Evolutionary conservation across 2,888 invertebrate genomes (phyloP).

Genomic region (Agrochola lota): DNA sequence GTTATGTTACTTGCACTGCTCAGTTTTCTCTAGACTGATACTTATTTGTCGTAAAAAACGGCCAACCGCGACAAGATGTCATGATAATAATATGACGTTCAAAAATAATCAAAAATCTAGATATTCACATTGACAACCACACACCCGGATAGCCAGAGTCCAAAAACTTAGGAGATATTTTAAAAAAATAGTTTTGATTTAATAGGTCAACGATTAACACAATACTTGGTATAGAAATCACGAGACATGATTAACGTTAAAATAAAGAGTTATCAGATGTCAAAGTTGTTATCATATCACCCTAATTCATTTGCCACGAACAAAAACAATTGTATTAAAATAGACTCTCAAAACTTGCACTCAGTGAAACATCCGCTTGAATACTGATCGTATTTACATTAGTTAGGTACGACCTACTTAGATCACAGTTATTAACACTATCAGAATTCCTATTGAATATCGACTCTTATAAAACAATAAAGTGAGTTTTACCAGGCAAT

Average conservation of each 20-base stretch:
- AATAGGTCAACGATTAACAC: no score
- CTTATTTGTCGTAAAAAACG: not conserved
- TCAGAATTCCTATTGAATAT: not conserved
- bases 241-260: not conserved
- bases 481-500: not conserved
- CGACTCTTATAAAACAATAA: not conserved
- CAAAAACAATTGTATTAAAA: not conserved
- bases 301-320: not conserved
- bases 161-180: not conserved
- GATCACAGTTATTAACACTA: not conserved
- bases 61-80: not conserved
- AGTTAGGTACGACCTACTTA: slow-evolving; percentile 67
- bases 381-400: slow-evolving; percentile 37
- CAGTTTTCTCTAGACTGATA: slow-evolving; percentile 15
- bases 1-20: not conserved
- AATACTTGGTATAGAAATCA: not conserved
- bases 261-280: not conserved
- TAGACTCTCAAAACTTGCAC: slow-evolving; percentile 13
- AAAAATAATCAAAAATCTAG: no score
- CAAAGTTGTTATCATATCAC: slow-evolving; percentile 2
- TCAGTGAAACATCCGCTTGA: slow-evolving; percentile 5
- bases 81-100: not conserved
- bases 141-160: not conserved
- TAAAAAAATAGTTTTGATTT: not conserved
- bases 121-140: not conserved